A percentile compares a stretch with the other conserved stretches of the same genome.
Evolutionary conservation across 2,797 vertebrate genomes (phyloP).

Genomic region (Emydoidea blandingii): DNA sequence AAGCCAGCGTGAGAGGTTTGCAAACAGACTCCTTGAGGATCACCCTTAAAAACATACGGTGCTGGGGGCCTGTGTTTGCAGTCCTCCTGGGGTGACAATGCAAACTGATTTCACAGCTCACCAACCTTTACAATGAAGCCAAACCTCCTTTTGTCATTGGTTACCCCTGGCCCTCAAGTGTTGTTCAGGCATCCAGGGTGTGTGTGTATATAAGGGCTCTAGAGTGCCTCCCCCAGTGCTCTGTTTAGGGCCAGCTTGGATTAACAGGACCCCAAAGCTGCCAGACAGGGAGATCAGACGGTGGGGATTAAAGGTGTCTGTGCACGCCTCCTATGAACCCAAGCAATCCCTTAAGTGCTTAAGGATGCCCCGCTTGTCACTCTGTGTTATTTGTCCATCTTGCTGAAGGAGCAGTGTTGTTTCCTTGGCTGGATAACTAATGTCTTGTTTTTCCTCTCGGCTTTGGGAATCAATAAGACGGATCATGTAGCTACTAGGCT

Average conservation of each 20-base stretch:
- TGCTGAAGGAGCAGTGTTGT: rapidly evolving
- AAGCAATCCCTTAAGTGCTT: not conserved
- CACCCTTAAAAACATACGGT: not conserved
- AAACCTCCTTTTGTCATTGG: not conserved
- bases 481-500: rapidly evolving
- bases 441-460: not conserved
- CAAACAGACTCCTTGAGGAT: not conserved
- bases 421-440: rapidly evolving
- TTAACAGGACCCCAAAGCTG: not conserved
- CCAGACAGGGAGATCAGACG: not conserved
- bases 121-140: not conserved
- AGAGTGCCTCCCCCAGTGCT: not conserved
- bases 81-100: not conserved
- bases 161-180: not conserved
- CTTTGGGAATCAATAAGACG: not conserved
- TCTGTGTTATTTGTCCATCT: not conserved
- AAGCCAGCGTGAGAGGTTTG: not conserved
- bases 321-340: rapidly evolving
- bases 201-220: too few relatives aligned
- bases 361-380: not conserved
- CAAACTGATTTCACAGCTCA: not conserved
- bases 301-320: not conserved
- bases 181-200: not conserved
- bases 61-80: not conserved
- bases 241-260: not conserved